Base-by-base conservation (phyloP, 2,113 vertebrate species). In the Ailuropoda melanoleuca region DNA sequence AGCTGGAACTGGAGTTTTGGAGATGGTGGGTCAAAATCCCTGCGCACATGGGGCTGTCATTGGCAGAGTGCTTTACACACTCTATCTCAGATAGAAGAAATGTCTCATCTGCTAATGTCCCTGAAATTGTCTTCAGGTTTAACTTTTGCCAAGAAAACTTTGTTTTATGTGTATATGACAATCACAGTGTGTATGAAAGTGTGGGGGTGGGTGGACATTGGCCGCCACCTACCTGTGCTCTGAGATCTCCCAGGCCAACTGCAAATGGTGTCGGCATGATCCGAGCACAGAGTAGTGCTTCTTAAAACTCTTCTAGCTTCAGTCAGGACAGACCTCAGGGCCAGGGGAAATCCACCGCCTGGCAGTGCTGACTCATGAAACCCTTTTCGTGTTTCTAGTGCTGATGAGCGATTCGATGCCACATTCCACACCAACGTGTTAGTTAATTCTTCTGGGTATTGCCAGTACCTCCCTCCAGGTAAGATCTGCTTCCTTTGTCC, bases 401-500 rank as follows among this genome's bases (percentile, higher is more conserved):
- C 99, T 31, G 99, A 99, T 84, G 99, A 99, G 98, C 98, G 99
- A 53, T 99, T 99, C 93, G 99, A 99, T 97, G 99, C 99, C 80
- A 99, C 99, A 0, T 99, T 99, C 98, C 99, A 99, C 96, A 99
- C 99, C 97, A 99, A 99, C 2, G 99, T 99, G 96, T 75, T 99
- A 97, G 99, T 99, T 97, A 99, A 99, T 95, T 99, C 99, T 64
- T 99, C 99, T 0, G 99, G 99, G 37, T 90, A 98, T 12, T 99
- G 99, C 95, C 98, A 99, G 21, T 99, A 99, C 97, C 90, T 99
- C 43, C 99, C 99, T 81, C 99, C 99, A 99, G 99, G 99, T 99
- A 99, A 98, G 98, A 14, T 0, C 18, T 0, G 0, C 21, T 34
- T n/a, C 17, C 39, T 64, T 7, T 31, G 43, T 26, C 6, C 26